phyloP scores from a whole-genome alignment of 2,113 vertebrate species.

The Myotis yumanensis region DNA sequence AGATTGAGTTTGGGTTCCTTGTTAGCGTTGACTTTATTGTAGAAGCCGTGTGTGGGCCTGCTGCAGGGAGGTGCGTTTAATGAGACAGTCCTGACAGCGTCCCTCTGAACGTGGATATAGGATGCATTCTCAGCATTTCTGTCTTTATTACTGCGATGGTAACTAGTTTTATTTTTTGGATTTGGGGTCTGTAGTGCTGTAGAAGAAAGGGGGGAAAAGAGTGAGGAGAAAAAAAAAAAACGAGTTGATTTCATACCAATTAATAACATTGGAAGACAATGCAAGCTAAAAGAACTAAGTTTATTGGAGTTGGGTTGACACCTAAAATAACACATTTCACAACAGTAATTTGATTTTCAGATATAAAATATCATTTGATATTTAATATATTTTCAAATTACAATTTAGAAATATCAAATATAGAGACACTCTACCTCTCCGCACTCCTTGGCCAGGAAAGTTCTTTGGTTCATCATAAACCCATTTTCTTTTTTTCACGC shows the following conservation, averaged over 20 bases:
- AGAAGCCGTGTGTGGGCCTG: constrained; percentile 49
- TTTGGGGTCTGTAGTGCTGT: constrained; percentile 68
- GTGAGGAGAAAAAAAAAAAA: neutral
- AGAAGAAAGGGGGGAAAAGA: neutral
- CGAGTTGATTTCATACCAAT: neutral
- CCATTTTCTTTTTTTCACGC: constrained; percentile 81
- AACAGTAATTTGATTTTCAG: neutral
- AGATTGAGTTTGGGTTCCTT: constrained; percentile 72
- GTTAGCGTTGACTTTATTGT: constrained; percentile 19
- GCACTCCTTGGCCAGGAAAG: constrained; percentile 65
- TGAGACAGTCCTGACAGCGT: constrained; percentile 58
- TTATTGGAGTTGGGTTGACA: neutral
- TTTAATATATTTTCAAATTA: constrained; percentile 19
- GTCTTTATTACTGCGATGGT: constrained; percentile 72
- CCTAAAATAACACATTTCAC: neutral
- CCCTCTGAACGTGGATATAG: constrained; percentile 64
- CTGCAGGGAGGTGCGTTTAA: constrained; percentile 43
- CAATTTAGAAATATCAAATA: constrained; percentile 1
- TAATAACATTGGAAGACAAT: neutral
- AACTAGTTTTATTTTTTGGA: constrained; percentile 73
- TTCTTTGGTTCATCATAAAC: constrained; percentile 79
- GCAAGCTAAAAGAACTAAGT: neutral
- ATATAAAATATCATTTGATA: neutral
- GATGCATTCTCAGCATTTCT: constrained; percentile 72
- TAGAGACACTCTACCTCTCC: constrained; percentile 59